A percentile compares a stretch with the other conserved stretches of the same genome.
Evolutionary conservation across 2,113 vertebrate species (phyloP).

Genomic region (Typhlomys cinereus): DNA sequence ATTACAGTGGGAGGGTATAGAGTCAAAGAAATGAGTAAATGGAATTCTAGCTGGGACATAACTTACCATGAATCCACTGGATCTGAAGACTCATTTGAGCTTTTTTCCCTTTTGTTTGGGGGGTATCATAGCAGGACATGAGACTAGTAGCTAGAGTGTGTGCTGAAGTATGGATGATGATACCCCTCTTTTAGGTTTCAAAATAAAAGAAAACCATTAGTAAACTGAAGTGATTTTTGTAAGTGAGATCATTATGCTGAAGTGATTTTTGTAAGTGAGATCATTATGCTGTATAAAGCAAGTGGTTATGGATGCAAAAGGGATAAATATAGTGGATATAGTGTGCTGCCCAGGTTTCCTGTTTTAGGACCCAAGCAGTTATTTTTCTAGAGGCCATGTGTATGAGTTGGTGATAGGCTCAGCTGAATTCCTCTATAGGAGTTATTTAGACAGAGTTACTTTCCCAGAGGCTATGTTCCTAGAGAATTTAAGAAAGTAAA

Average conservation of each 20-base stretch:
- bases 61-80: too few species aligned
- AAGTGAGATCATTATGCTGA: neutral
- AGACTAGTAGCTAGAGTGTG: neutral
- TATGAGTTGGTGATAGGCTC: neutral
- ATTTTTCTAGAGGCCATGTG: neutral
- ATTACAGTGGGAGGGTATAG: too few species aligned
- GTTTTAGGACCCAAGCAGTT: neutral
- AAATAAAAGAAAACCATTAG: neutral
- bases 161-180: neutral
- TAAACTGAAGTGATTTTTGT: neutral
- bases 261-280: neutral
- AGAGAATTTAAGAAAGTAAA: neutral
- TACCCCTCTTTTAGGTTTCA: neutral
- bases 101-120: neutral
- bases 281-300: neutral
- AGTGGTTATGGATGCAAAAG: neutral
- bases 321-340: too few species aligned
- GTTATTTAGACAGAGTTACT: neutral
- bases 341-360: neutral
- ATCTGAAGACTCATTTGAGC: neutral
- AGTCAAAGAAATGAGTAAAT: neutral
- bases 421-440: neutral
- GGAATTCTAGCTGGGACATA: neutral
- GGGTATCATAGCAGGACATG: neutral
- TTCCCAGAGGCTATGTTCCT: neutral